Base-by-base conservation (phyloP, 2,797 vertebrate genomes). In the Trematomus bernacchii region DNA sequence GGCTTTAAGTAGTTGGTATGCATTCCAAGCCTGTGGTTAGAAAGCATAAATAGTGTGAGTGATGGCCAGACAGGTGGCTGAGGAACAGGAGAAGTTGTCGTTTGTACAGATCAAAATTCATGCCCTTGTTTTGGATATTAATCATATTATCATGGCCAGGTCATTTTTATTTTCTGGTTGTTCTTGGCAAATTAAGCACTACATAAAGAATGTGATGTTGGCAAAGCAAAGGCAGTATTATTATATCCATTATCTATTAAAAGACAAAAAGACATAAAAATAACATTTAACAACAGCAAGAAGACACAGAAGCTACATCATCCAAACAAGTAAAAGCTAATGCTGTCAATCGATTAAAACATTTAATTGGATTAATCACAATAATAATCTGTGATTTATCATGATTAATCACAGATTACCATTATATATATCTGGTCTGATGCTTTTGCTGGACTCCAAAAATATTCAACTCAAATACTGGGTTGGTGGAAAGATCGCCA, bases 101-200 rank as follows among this genome's bases (percentile, higher is more conserved):
- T 66, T 51, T 44, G 16, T 19, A 66, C 53, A 9, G 53, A 57
- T 58, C 16, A 52, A 53, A 76, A 76, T 55, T 42, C 57, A 43
- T 51, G 27, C 51, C 21, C 62, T 59, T 66, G 23, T 60, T 43
- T 66, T 73, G 53, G 21, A 72, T 74, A 66, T 66, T 40, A 74
- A 33, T 52, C 46, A 52, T 27, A 33, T 62, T 46, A 43, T 61
- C 18, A 30, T n/a, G 23, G 61, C 30, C 11, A 23, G 55, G 43
- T 64, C n/a, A 40, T 5, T 40, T n/a, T 53, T 33, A 44, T 53
- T 48, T 21, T 10, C 30, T 13, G 2, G 18, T 27, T n/a, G 47
- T 27, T 48, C 40, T 58, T 68, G 53, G 40, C 10, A 54, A 14
- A 19, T 19, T 2, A 67, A 67, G 57, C 57, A 43, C 12, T 21